phyloP scores from a whole-genome alignment of 2,888 invertebrate species.

The Steinernema hermaphroditum region DNA sequence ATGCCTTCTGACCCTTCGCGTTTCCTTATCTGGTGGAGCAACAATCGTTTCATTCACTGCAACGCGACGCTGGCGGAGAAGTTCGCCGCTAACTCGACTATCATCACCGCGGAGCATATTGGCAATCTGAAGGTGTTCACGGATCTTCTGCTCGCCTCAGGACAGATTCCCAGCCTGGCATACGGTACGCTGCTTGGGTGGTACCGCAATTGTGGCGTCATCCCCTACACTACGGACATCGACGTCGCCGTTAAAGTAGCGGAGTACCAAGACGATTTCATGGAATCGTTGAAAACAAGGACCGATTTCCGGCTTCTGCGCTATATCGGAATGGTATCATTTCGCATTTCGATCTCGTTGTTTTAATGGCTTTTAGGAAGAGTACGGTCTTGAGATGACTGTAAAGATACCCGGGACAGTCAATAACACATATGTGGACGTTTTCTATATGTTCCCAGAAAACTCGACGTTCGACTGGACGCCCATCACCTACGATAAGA shows the following conservation, averaged over 20 bases:
- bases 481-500: background rate
- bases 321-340: background rate
- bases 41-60: background rate
- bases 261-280: background rate
- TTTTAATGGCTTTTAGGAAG: background rate
- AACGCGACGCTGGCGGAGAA: background rate
- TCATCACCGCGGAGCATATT: background rate
- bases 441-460: background rate
- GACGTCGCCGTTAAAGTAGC: background rate
- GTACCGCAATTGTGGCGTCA: conserved; percentile 20
- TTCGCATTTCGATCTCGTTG: background rate
- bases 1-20: background rate
- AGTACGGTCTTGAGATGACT: conserved; percentile 8
- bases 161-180: conserved; percentile 5
- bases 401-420: background rate
- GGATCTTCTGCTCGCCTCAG: background rate
- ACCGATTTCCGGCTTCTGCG: background rate
- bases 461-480: background rate
- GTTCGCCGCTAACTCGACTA: background rate
- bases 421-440: background rate
- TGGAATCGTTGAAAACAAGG: background rate
- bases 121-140: background rate
- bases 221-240: conserved; percentile 22
- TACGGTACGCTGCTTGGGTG: conserved; percentile 5
- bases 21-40: conserved; percentile 3